A percentile compares a stretch with the other conserved stretches of the same genome.
Conservation (phyloP, 2,113 vertebrate genomes). For the Leucosticte australis region DNA sequence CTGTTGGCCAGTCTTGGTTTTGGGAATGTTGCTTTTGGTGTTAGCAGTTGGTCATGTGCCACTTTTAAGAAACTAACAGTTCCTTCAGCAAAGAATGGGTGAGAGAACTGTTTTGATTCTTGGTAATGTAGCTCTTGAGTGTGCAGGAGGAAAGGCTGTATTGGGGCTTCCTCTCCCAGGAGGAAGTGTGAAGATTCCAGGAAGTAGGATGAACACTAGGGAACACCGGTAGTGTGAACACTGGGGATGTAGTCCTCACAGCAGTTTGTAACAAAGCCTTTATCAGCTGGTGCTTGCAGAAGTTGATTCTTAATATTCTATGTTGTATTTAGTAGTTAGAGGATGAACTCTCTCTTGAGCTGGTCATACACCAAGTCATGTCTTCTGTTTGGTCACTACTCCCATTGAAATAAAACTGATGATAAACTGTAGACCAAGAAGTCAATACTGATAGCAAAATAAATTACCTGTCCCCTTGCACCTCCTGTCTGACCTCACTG, state of each 20-base stretch:
- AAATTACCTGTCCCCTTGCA: not conserved
- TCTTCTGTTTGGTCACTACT: not conserved
- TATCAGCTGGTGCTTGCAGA: not conserved
- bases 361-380: not conserved
- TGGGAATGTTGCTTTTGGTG: not conserved
- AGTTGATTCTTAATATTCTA: not conserved
- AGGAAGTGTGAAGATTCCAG: not conserved
- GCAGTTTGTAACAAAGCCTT: not conserved
- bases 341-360: not conserved
- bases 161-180: not conserved
- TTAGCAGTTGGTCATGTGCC: not conserved
- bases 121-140: not conserved
- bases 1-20: not conserved
- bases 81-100: not conserved
- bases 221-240: not conserved
- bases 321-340: not conserved
- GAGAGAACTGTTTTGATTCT: not conserved
- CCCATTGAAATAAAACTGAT: not conserved
- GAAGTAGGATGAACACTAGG: not conserved
- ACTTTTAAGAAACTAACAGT: not conserved
- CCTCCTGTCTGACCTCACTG: not conserved
- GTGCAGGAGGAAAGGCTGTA: not conserved
- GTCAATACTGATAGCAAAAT: not conserved
- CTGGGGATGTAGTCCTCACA: not conserved
- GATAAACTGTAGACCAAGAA: not conserved